A percentile compares a stretch with the other conserved stretches of the same genome.
These are phyloP conservation scores for Imbricaverruca yamaguchii DNA, from an alignment of 2,888 invertebrate species.

Conservation along the genomic window DNA sequence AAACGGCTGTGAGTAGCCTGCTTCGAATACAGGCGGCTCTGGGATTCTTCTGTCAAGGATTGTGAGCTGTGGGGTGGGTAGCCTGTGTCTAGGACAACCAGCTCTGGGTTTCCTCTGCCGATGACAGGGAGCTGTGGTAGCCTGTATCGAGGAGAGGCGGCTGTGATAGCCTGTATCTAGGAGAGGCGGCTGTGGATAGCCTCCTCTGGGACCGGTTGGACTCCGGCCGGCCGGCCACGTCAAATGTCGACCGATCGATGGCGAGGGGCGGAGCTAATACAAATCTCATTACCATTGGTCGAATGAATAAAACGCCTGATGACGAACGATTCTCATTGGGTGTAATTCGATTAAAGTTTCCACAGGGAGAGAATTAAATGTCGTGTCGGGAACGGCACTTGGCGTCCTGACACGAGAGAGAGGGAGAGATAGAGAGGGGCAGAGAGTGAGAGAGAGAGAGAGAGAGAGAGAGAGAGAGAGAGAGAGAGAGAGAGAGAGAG, in stretches of 20 bases:
- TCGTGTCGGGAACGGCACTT: not conserved
- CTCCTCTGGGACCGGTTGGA: too few relatives aligned
- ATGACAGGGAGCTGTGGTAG: too few relatives aligned
- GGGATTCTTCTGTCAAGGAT: too few relatives aligned
- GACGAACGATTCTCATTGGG: constrained; percentile 20
- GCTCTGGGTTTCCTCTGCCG: too few relatives aligned
- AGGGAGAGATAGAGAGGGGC: not conserved
- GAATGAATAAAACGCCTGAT: constrained; percentile 21
- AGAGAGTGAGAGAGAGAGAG: not conserved
- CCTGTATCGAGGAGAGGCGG: too few relatives aligned
- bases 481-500: not conserved
- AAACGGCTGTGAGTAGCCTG: too few relatives aligned
- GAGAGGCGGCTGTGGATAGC: too few relatives aligned
- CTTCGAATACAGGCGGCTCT: too few relatives aligned
- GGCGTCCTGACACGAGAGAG: not conserved
- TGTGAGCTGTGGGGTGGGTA: too few relatives aligned
- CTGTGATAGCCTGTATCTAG: too few relatives aligned
- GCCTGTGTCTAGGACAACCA: too few relatives aligned
- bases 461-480: not conserved
- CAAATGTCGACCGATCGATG: constrained; percentile 17
- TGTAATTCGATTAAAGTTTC: constrained; percentile 17
- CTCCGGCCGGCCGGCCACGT: not conserved
- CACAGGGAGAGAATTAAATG: constrained; percentile 7
- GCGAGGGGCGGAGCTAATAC: constrained; percentile 11
- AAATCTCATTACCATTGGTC: constrained; percentile 22